These are phyloP conservation scores for Spinibarbus caldwelli DNA, from an alignment of 2,797 vertebrate species.

Conservation along the genomic window DNA sequence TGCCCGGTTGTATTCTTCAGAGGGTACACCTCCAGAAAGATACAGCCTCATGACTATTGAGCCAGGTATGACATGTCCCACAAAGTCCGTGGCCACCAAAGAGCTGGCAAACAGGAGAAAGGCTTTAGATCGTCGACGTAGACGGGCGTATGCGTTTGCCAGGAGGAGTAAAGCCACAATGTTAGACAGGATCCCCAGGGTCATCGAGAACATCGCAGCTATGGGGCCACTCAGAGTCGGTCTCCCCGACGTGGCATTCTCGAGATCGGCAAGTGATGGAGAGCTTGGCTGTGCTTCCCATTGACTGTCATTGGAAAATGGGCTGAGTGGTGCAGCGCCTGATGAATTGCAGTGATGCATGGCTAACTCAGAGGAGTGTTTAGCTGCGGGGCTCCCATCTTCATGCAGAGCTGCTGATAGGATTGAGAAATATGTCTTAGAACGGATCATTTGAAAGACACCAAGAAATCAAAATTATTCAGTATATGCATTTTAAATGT, in stretches of 20 bases:
- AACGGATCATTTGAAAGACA: neutral
- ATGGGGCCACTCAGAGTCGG: conserved; percentile 66
- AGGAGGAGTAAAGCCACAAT: conserved; percentile 86
- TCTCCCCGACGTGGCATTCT: conserved; percentile 63
- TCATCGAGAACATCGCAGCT: conserved; percentile 83
- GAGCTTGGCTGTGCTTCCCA: conserved; percentile 57
- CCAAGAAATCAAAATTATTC: neutral
- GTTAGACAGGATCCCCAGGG: conserved; percentile 86
- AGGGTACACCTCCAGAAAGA: conserved; percentile 63
- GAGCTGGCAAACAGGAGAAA: conserved; percentile 88
- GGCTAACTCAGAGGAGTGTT: conserved; percentile 68
- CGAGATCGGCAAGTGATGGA: conserved; percentile 51
- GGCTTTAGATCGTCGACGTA: conserved; percentile 85
- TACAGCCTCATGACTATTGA: conserved; percentile 85
- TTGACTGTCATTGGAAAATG: conserved; percentile 62
- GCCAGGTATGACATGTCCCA: conserved; percentile 87
- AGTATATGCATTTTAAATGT: neutral
- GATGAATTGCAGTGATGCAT: conserved; percentile 70
- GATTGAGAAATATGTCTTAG: conserved; percentile 38
- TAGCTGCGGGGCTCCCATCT: conserved; percentile 47
- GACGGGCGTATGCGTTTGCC: conserved; percentile 78
- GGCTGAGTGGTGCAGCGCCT: conserved; percentile 48
- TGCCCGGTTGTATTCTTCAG: conserved; percentile 61
- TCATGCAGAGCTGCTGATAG: conserved; percentile 52
- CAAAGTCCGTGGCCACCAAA: conserved; percentile 84